A percentile compares a stretch with the other conserved stretches of the same genome.
phyloP scores from a whole-genome alignment of 2,888 invertebrate species.

The Tanaodytes sp. region DNA sequence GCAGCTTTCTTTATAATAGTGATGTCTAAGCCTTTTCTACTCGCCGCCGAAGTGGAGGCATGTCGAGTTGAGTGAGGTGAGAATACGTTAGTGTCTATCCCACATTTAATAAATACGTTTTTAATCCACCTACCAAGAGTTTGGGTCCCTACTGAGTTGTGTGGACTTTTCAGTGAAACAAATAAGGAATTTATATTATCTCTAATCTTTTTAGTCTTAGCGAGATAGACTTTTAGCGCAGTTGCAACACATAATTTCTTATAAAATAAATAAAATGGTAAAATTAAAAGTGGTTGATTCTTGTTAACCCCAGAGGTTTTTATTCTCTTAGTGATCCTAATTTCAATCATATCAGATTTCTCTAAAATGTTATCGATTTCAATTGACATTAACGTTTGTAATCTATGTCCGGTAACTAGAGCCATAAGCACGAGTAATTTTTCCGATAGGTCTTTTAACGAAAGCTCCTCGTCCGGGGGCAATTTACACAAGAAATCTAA shows the following conservation, averaged over 20 bases:
- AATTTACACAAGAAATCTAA: constrained; percentile 25
- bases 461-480: constrained; percentile 16
- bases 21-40: constrained; percentile 20
- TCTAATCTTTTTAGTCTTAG: background rate
- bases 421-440: constrained; percentile 31
- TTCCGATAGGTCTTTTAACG: constrained; percentile 24
- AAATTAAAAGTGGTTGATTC: constrained; percentile 7
- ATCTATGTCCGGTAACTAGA: constrained; percentile 20
- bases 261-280: constrained; percentile 4
- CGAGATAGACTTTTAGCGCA: background rate
- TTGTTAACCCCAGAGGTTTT: constrained; percentile 22
- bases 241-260: constrained; percentile 28
- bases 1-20: constrained; percentile 20
- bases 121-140: constrained; percentile 2
- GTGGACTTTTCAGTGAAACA: background rate
- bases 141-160: background rate
- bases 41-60: constrained; percentile 25
- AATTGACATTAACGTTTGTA: constrained; percentile 21
- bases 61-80: constrained; percentile 1
- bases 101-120: background rate
- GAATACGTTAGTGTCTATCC: constrained; percentile 1
- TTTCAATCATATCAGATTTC: background rate
- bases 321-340: constrained; percentile 22
- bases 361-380: constrained; percentile 22
- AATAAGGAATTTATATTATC: background rate